Conservation (phyloP, 2,888 invertebrate species). For the Brachycybe producta region DNA sequence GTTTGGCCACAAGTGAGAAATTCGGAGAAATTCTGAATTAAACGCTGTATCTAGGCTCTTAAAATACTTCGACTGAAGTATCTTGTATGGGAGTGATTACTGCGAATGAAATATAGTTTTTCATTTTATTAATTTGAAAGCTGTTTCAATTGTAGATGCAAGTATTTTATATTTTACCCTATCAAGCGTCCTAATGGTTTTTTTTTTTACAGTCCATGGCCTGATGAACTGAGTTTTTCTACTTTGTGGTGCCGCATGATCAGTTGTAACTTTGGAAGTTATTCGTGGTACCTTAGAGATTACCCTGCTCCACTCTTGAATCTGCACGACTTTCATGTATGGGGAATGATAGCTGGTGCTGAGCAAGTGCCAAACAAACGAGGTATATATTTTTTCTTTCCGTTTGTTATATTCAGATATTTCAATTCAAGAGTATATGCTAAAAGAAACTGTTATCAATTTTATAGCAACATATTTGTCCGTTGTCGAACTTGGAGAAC, state of each 20-base stretch:
- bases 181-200: neutral
- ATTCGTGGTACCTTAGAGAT: conserved; percentile 81
- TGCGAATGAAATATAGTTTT: too few species aligned
- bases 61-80: too few species aligned
- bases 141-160: neutral
- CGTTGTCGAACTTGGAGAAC: conserved; percentile 63
- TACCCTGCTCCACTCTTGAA: conserved; percentile 87
- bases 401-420: conserved; percentile 5
- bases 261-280: conserved; percentile 63
- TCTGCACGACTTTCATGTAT: conserved; percentile 67
- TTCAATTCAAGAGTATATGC: neutral
- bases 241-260: conserved; percentile 88
- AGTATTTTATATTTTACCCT: neutral
- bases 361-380: conserved; percentile 65
- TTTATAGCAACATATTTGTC: conserved; percentile 57
- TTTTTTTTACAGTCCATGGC: conserved; percentile 60
- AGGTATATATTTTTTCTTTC: conserved; percentile 35
- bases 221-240: conserved; percentile 74
- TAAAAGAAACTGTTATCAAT: too few species aligned
- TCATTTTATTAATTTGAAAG: neutral
- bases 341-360: conserved; percentile 81
- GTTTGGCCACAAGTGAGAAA: too few species aligned
- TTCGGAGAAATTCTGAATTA: too few species aligned
- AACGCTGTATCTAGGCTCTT: too few species aligned
- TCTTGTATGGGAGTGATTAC: too few species aligned